phyloP scores from a whole-genome alignment of 2,888 invertebrate genomes.

The Aplocera efformata region DNA sequence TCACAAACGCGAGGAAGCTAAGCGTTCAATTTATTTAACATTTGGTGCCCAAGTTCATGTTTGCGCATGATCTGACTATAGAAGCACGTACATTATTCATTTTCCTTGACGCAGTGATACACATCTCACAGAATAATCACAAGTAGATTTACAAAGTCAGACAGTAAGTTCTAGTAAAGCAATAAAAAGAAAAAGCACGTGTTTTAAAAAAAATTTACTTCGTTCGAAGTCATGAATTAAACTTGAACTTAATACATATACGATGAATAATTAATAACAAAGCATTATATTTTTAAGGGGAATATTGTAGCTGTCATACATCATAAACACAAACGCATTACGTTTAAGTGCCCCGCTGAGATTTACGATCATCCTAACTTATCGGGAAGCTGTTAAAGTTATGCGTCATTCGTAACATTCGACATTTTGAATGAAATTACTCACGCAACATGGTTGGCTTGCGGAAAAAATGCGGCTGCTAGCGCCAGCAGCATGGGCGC shows the following conservation, averaged over 20 bases:
- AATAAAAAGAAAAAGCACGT: no score
- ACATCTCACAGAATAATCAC: no score
- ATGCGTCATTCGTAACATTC: conserved; percentile 15
- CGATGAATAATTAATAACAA: neutral
- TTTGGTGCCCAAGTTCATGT: conserved; percentile 8
- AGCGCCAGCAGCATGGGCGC: conserved; percentile 82
- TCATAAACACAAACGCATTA: conserved; percentile 44
- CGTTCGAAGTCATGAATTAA: no score
- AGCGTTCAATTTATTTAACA: no score
- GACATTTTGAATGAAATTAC: conserved; percentile 41
- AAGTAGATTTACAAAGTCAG: no score
- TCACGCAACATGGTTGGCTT: conserved; percentile 83
- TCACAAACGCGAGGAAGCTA: no score
- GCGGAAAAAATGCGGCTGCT: conserved; percentile 79
- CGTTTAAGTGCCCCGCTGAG: conserved; percentile 36
- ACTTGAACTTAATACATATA: no score
- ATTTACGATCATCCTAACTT: conserved; percentile 43
- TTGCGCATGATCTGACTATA: conserved; percentile 17
- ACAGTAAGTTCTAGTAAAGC: no score
- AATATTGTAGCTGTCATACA: conserved; percentile 1
- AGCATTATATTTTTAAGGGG: conserved; percentile 4
- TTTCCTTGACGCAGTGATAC: neutral
- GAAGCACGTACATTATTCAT: neutral
- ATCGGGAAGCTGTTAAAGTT: conserved; percentile 33
- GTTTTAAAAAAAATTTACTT: no score